Conservation (phyloP, 92 coral and sea anemone species). For the Parazoanthus darwini region DNA sequence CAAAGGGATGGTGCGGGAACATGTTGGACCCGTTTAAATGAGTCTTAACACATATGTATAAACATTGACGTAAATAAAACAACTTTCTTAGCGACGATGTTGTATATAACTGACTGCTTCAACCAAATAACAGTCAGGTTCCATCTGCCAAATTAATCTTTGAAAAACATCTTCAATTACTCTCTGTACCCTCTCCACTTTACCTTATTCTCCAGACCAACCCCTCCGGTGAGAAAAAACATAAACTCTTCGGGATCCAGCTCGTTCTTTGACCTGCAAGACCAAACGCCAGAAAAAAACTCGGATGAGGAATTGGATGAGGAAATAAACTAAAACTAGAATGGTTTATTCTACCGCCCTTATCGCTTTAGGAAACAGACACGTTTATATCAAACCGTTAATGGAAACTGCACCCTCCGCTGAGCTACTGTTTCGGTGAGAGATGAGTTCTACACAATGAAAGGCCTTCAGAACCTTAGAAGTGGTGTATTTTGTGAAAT, state of each 20-base stretch:
- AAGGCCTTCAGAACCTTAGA: too few relatives aligned
- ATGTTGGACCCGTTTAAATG: too few relatives aligned
- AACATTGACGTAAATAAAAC: too few relatives aligned
- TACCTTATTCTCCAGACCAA: conserved; percentile 98
- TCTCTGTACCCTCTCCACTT: neutral
- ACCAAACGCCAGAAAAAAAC: neutral
- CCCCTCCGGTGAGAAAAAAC: conserved; percentile 98
- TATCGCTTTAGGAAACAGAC: neutral
- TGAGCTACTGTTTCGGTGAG: too few relatives aligned
- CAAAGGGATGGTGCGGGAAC: neutral
- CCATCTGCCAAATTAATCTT: neutral
- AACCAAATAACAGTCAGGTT: neutral
- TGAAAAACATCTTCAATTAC: neutral
- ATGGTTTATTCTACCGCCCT: neutral
- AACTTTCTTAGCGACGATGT: neutral
- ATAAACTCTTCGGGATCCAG: conserved; percentile 92
- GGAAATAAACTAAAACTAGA: neutral
- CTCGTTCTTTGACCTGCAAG: conserved; percentile 81
- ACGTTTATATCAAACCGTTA: neutral
- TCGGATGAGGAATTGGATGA: neutral
- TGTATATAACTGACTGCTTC: neutral
- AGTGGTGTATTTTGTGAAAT: too few relatives aligned
- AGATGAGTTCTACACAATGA: too few relatives aligned
- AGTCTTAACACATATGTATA: neutral
- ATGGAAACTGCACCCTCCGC: too few relatives aligned